Conservation (phyloP, 92 coral and sea anemone genomes). For the Phenganax stokvisi region DNA sequence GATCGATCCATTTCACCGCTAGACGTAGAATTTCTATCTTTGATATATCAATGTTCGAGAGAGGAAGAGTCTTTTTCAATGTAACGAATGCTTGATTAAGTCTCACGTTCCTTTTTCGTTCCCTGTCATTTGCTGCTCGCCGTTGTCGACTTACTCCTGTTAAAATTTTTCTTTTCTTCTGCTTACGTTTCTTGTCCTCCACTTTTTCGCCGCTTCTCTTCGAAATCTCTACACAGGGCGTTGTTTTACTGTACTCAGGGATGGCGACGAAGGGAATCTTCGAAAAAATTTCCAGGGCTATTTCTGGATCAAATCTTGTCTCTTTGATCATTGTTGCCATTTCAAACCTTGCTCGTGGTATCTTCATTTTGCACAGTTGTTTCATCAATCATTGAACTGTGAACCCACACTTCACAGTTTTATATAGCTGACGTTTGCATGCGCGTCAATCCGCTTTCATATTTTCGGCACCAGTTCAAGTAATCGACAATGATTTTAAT, state of each 20-base stretch:
- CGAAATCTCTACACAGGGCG: background rate
- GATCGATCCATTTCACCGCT: conserved; percentile 94
- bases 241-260: background rate
- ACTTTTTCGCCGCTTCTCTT: background rate
- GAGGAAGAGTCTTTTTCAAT: conserved; percentile 81
- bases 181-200: conserved; percentile 36
- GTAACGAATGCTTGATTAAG: conserved; percentile 87
- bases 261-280: background rate
- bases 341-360: conserved; percentile 9
- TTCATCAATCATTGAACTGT: background rate
- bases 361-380: conserved; percentile 11
- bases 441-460: conserved; percentile 8
- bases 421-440: conserved; percentile 3
- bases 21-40: conserved; percentile 89
- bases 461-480: conserved; percentile 24
- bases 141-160: conserved; percentile 98
- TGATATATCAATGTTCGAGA: conserved; percentile 86
- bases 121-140: conserved; percentile 93
- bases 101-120: conserved; percentile 79
- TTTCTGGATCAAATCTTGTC: background rate
- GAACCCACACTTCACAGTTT: background rate
- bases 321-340: conserved; percentile 4
- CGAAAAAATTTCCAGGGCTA: background rate
- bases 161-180: conserved; percentile 80
- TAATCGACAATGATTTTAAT: conserved; percentile 21